phyloP scores from a whole-genome alignment of 2,888 invertebrate species.

The Ophion costatus region DNA sequence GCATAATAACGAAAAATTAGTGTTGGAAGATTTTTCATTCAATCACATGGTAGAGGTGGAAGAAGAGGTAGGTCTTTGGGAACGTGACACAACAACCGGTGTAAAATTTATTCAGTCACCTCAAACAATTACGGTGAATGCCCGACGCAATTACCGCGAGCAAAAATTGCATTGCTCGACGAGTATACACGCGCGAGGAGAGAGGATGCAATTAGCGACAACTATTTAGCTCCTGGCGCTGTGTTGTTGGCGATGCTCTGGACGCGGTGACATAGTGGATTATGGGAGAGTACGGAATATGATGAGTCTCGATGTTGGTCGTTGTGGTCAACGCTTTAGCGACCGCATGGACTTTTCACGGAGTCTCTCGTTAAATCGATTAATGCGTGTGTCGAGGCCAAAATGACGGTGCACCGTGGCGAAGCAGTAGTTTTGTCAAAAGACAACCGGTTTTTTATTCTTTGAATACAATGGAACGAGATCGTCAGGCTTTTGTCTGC shows the following conservation, averaged over 20 bases:
- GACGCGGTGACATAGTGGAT: constrained; percentile 39
- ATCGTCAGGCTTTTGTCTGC: too few species aligned
- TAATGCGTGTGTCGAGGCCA: constrained; percentile 23
- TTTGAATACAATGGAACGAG: too few species aligned
- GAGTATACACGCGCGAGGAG: constrained; percentile 28
- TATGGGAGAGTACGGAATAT: constrained; percentile 36
- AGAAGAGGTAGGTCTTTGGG: neutral
- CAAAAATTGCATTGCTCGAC: constrained; percentile 58
- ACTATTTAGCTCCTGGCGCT: constrained; percentile 56
- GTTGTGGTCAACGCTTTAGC: constrained; percentile 16
- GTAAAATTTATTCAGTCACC: constrained; percentile 58
- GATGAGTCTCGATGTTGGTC: constrained; percentile 33
- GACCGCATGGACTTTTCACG: constrained; percentile 1
- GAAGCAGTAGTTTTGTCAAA: neutral
- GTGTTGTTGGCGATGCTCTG: constrained; percentile 16
- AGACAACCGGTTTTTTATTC: neutral
- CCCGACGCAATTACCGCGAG: constrained; percentile 49
- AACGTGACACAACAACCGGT: constrained; percentile 33
- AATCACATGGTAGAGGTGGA: too few species aligned
- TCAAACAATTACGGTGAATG: constrained; percentile 61
- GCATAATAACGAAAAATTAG: neutral
- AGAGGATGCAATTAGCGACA: constrained; percentile 58
- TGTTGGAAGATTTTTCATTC: neutral
- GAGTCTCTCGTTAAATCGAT: constrained; percentile 28
- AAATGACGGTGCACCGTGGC: constrained; percentile 38